Evolutionary conservation across 2,888 invertebrate genomes (phyloP).

Genomic region (Melanostoma mellinum): DNA sequence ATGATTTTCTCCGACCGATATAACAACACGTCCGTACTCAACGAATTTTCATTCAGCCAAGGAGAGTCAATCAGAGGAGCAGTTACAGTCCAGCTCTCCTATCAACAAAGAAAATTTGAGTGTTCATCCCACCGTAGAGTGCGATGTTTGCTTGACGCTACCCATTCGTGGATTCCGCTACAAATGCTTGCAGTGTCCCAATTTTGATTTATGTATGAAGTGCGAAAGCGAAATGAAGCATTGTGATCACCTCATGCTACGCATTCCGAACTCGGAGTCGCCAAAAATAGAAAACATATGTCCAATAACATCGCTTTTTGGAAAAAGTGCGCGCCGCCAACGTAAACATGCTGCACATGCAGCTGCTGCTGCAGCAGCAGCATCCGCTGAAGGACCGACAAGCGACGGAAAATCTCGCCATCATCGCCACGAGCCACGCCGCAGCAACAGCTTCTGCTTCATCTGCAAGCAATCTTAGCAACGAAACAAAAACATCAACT

Average conservation of each 20-base stretch:
- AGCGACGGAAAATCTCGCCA: constrained; percentile 54
- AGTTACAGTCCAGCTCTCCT: constrained; percentile 23
- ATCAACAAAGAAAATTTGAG: not conserved
- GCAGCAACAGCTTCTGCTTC: constrained; percentile 29
- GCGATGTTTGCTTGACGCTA: constrained; percentile 87
- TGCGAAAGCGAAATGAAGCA: constrained; percentile 89
- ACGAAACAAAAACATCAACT: constrained; percentile 59
- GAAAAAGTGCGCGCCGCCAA: constrained; percentile 70
- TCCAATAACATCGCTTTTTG: constrained; percentile 57
- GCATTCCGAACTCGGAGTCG: constrained; percentile 83
- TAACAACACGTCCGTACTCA: too few species aligned
- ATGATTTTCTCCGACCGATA: too few species aligned
- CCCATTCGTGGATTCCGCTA: constrained; percentile 90
- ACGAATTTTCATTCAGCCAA: constrained; percentile 1
- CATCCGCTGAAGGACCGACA: constrained; percentile 37
- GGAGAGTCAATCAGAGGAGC: not conserved
- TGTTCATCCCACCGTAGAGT: constrained; percentile 85
- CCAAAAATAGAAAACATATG: constrained; percentile 56
- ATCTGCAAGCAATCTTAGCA: constrained; percentile 18
- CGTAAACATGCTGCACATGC: constrained; percentile 50
- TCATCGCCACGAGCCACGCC: constrained; percentile 72
- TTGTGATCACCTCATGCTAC: constrained; percentile 90
- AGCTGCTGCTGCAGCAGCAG: constrained; percentile 34
- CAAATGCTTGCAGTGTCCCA: constrained; percentile 91
- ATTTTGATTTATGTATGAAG: constrained; percentile 91